Conservation (phyloP, 2,797 vertebrate genomes). For the Harpagifer antarcticus region DNA sequence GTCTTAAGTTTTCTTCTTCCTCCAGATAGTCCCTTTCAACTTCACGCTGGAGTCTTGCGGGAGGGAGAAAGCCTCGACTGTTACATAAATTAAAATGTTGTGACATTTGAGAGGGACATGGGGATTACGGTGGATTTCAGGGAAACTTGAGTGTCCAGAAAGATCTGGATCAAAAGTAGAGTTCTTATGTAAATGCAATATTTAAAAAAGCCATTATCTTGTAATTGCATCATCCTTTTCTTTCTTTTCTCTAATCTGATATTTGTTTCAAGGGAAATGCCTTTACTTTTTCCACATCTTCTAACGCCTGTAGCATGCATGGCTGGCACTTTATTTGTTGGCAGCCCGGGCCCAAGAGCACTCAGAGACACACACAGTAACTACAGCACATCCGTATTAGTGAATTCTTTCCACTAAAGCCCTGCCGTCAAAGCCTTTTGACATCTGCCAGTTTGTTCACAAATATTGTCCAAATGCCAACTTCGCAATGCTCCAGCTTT, state of each 20-base stretch:
- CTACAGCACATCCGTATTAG: conserved; percentile 81
- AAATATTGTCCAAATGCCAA: conserved; percentile 82
- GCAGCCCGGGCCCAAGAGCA: conserved; percentile 69
- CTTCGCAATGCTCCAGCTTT: conserved; percentile 65
- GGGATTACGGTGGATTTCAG: conserved; percentile 60
- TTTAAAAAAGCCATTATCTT: conserved; percentile 1
- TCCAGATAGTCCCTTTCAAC: conserved; percentile 49
- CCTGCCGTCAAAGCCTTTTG: conserved; percentile 82
- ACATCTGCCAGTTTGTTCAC: conserved; percentile 84
- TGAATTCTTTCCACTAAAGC: conserved; percentile 73
- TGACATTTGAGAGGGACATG: conserved; percentile 48
- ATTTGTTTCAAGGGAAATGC: conserved; percentile 28
- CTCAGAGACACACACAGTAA: conserved; percentile 79
- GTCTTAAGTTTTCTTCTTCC: conserved; percentile 55
- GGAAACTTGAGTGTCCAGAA: conserved; percentile 48
- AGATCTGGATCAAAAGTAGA: conserved; percentile 26
- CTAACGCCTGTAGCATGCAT: conserved; percentile 42
- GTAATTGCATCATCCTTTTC: background rate
- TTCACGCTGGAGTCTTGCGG: conserved; percentile 1
- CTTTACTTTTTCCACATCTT: conserved; percentile 46
- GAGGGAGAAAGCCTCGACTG: conserved; percentile 26
- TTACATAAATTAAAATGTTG: conserved; percentile 61
- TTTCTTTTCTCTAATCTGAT: background rate
- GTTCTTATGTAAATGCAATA: conserved; percentile 27
- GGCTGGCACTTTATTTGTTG: conserved; percentile 63